These are phyloP conservation scores for Danionella dracula DNA, from an alignment of 2,797 vertebrate species.

Conservation along the genomic window DNA sequence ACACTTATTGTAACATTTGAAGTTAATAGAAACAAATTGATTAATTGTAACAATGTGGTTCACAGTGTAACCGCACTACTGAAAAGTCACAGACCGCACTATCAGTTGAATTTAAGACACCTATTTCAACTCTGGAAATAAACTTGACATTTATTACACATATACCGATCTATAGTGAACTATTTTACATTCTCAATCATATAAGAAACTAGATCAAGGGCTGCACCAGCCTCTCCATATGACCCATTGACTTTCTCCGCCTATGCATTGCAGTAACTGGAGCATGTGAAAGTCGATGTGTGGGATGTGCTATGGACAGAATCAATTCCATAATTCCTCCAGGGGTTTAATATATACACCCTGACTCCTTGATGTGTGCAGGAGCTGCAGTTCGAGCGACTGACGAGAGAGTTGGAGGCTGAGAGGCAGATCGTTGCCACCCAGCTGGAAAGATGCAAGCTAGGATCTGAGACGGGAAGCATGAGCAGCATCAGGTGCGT, in stretches of 20 bases:
- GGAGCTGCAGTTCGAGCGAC: conserved; percentile 97
- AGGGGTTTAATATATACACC: not conserved
- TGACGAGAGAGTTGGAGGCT: conserved; percentile 97
- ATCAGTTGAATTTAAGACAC: too few species aligned
- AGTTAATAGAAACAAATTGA: too few species aligned
- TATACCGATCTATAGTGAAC: too few species aligned
- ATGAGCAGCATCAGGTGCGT: conserved; percentile 96
- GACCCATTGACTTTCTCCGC: not conserved
- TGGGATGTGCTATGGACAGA: conserved; percentile 4
- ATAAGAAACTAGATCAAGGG: too few species aligned
- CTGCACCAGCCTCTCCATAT: not conserved
- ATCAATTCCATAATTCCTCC: conserved; percentile 17
- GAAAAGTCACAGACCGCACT: too few species aligned
- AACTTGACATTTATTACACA: too few species aligned
- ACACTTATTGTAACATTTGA: too few species aligned
- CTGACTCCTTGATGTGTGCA: conserved; percentile 52
- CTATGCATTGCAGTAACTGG: not conserved
- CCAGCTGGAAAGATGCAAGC: conserved; percentile 99
- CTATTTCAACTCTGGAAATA: too few species aligned
- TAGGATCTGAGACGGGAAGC: conserved; percentile 97
- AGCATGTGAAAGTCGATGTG: conserved; percentile 6
- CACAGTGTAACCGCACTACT: too few species aligned
- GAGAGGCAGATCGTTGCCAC: conserved; percentile 97
- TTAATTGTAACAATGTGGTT: too few species aligned
- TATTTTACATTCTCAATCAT: not conserved